Percentiles rank a stretch among this genome's conserved stretches.
Evolutionary conservation across 2,797 vertebrate species (phyloP).

Genomic region (Rhincodon typus): DNA sequence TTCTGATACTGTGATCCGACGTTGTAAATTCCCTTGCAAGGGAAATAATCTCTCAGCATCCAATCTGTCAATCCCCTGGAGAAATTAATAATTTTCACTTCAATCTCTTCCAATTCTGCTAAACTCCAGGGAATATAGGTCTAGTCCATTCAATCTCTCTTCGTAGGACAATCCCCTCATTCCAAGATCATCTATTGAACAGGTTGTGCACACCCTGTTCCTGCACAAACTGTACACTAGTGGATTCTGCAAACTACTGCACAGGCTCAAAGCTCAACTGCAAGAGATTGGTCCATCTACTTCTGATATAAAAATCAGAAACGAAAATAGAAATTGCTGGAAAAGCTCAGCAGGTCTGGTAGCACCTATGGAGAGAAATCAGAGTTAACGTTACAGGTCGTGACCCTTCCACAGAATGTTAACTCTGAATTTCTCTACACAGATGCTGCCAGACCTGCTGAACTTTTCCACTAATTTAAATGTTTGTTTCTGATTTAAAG

Average conservation of each 20-base stretch:
- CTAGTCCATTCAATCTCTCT: neutral
- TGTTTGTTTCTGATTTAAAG: too few relatives aligned
- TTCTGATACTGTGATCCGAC: neutral
- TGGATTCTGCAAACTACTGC: neutral
- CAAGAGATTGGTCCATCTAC: neutral
- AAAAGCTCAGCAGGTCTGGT: too few relatives aligned
- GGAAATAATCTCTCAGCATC: neutral
- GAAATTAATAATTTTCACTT: neutral
- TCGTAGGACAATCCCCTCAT: neutral
- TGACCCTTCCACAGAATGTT: too few relatives aligned
- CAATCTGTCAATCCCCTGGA: neutral
- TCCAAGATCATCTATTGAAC: neutral
- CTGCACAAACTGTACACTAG: neutral
- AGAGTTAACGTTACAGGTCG: too few relatives aligned
- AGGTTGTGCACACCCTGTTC: neutral
- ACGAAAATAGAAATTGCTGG: too few relatives aligned
- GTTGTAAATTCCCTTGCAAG: too few relatives aligned
- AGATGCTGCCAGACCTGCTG: too few relatives aligned
- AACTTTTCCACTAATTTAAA: too few relatives aligned
- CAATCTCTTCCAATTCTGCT: neutral
- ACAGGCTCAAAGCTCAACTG: neutral
- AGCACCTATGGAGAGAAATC: too few relatives aligned
- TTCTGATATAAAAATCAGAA: too few relatives aligned
- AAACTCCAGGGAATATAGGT: neutral
- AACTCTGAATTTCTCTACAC: too few relatives aligned